These are phyloP conservation scores for Platycheirus rosarum DNA, from an alignment of 2,888 invertebrate species.

Conservation along the genomic window DNA sequence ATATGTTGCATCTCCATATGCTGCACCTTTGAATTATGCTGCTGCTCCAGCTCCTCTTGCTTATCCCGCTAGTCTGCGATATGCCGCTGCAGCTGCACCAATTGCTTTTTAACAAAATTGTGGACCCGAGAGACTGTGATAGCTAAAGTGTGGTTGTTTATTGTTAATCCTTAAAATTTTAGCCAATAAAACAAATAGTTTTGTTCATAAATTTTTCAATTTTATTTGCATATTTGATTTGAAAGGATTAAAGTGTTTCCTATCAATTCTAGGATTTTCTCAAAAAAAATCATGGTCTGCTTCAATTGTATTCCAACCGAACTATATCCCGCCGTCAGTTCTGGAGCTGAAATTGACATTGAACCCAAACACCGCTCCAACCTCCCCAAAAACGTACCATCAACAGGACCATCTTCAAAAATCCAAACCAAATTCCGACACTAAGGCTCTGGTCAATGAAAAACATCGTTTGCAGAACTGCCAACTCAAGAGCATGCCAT, in stretches of 20 bases:
- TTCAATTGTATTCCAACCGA: too few species aligned
- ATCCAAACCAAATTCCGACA: not conserved
- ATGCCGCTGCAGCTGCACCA: conserved; percentile 57
- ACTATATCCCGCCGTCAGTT: not conserved
- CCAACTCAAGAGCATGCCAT: not conserved
- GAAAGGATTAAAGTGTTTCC: too few species aligned
- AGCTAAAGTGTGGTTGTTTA: conserved; percentile 9
- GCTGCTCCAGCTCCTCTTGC: conserved; percentile 54
- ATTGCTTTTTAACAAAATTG: conserved; percentile 36
- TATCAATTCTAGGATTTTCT: too few species aligned
- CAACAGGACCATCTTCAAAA: not conserved
- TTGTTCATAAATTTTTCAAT: not conserved
- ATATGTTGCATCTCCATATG: conserved; percentile 32
- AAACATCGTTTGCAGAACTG: conserved; percentile 15
- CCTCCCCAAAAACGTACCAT: not conserved
- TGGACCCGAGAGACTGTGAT: conserved; percentile 48
- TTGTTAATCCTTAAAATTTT: conserved; percentile 10
- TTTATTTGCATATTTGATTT: not conserved
- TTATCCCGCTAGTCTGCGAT: conserved; percentile 59
- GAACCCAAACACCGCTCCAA: not conserved
- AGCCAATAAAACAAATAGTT: conserved; percentile 1
- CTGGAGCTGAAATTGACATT: not conserved
- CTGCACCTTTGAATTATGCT: conserved; percentile 43
- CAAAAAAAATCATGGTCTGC: too few species aligned
- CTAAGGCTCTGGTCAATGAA: conserved; percentile 22